Conservation (phyloP, 2,113 vertebrate species). For the Sylvicapra grimmia region DNA sequence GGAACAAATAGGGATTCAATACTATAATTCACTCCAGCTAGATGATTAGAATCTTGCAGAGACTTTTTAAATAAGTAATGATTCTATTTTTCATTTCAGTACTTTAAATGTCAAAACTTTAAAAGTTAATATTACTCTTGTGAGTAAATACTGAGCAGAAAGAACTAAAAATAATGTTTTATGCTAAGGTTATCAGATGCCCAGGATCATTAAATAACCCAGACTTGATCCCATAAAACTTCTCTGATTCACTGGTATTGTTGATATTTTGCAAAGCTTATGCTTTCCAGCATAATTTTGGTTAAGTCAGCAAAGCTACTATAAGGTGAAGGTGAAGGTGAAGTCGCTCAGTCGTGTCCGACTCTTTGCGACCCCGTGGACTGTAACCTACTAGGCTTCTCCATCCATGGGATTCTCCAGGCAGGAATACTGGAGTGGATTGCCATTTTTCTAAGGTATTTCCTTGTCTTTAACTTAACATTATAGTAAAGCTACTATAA, state of each 20-base stretch:
- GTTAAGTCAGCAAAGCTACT: neutral
- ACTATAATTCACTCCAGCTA: neutral
- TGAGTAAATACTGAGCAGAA: neutral
- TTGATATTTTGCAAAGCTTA: slow-evolving; percentile 20
- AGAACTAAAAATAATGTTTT: neutral
- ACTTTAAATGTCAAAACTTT: neutral
- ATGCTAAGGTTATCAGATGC: neutral
- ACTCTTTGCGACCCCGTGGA: too few relatives aligned
- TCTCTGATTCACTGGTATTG: neutral
- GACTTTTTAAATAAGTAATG: neutral
- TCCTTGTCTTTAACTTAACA: too few relatives aligned
- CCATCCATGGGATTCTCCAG: too few relatives aligned
- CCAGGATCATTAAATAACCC: neutral
- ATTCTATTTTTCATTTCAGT: neutral
- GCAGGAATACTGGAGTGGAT: too few relatives aligned
- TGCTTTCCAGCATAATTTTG: slow-evolving; percentile 18
- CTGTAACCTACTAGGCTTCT: too few relatives aligned
- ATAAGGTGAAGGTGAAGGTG: too few relatives aligned
- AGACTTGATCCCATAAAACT: neutral
- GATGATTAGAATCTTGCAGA: neutral
- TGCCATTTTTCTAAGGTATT: too few relatives aligned
- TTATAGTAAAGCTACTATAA: slow-evolving; percentile 10
- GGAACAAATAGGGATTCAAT: slow-evolving; percentile 23
- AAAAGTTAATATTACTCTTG: slow-evolving; percentile 1
- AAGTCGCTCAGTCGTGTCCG: too few relatives aligned